Evolutionary conservation across 2,113 vertebrate species (phyloP).

Genomic region (Calyptommatus sinebrachiatus): DNA sequence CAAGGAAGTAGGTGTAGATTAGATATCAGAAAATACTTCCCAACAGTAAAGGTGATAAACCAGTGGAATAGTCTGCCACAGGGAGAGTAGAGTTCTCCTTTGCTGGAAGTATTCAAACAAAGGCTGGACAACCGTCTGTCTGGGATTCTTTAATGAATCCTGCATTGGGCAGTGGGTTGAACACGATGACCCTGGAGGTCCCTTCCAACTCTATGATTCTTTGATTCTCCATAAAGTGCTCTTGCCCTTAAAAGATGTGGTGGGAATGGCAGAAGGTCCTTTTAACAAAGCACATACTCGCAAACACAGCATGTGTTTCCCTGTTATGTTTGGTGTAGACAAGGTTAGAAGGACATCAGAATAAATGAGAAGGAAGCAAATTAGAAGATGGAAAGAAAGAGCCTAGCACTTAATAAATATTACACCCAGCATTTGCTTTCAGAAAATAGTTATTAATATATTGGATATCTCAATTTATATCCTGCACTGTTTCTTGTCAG

Average conservation of each 20-base stretch:
- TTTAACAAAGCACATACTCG: background rate
- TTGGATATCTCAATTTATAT: constrained; percentile 10
- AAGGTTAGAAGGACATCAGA: constrained; percentile 2
- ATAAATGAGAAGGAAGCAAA: background rate
- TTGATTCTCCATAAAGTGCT: background rate
- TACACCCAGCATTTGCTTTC: background rate
- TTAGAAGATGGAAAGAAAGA: constrained; percentile 26
- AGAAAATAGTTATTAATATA: constrained; percentile 5
- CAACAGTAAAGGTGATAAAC: too few relatives aligned
- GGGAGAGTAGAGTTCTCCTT: too few relatives aligned
- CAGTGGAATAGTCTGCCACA: too few relatives aligned
- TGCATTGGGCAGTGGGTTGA: too few relatives aligned
- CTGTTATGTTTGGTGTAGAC: background rate
- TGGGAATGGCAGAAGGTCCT: background rate
- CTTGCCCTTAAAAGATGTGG: background rate
- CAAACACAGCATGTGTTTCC: background rate
- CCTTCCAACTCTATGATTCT: too few relatives aligned
- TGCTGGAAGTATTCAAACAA: too few relatives aligned
- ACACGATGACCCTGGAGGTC: too few relatives aligned
- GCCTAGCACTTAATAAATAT: constrained; percentile 19
- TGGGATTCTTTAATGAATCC: too few relatives aligned
- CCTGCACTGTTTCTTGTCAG: constrained; percentile 5
- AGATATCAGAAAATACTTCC: too few relatives aligned
- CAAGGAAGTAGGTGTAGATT: too few relatives aligned
- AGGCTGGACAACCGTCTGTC: too few relatives aligned